Evolutionary conservation across 1,140 invertebrate species (phyloP).

Genomic region (Drosophila neocordata): DNA sequence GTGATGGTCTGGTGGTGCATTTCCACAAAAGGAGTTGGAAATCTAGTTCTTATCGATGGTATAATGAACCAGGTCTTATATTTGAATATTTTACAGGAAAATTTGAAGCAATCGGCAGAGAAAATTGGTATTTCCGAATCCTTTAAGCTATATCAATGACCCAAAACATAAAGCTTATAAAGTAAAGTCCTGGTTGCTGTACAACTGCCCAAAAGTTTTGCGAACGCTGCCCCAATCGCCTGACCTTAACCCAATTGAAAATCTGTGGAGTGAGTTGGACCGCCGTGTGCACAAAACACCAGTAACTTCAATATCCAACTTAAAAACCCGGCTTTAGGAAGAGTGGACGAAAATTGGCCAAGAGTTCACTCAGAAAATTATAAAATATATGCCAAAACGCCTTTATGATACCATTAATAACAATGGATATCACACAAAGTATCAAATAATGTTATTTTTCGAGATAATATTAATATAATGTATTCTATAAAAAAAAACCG

Average conservation of each 20-base stretch:
- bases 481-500: too few species aligned
- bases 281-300: constrained; percentile 15
- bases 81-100: too few species aligned
- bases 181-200: constrained; percentile 17
- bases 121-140: not conserved
- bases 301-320: constrained; percentile 7
- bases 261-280: not conserved
- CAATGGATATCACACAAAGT: too few species aligned
- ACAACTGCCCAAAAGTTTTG: constrained; percentile 10
- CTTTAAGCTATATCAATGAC: constrained; percentile 12
- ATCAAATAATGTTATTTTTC: too few species aligned
- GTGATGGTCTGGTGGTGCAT: not conserved
- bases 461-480: too few species aligned
- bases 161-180: constrained; percentile 14
- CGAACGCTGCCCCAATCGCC: constrained; percentile 10
- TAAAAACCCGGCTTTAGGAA: not conserved
- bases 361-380: constrained; percentile 15
- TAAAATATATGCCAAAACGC: constrained; percentile 14
- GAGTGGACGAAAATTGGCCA: constrained; percentile 1
- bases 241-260: not conserved
- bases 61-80: not conserved
- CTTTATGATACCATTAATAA: constrained; percentile 5
- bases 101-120: too few species aligned
- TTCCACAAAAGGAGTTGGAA: constrained; percentile 9
- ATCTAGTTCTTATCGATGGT: constrained; percentile 7